A percentile compares a stretch with the other conserved stretches of the same genome.
Conservation (phyloP, 2,888 invertebrate genomes). For the Panorpa germanica region DNA sequence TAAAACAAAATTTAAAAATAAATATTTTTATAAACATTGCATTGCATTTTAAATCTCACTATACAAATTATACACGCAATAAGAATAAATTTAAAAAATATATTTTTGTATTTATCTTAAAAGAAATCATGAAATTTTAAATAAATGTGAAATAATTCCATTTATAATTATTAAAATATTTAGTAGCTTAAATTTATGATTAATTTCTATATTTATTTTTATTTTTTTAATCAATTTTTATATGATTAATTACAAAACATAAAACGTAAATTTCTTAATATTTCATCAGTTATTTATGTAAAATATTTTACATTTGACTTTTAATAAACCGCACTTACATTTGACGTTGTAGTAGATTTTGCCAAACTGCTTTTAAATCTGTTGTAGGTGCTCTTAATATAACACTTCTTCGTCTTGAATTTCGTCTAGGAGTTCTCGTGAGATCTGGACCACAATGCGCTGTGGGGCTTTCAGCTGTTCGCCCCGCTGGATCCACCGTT, state of each 20-base stretch:
- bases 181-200: too few relatives aligned
- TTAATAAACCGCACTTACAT: conserved; percentile 47
- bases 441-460: conserved; percentile 53
- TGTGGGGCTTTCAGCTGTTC: conserved; percentile 47
- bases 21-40: too few relatives aligned
- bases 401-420: conserved; percentile 44
- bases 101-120: too few relatives aligned
- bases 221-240: neutral
- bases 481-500: conserved; percentile 44
- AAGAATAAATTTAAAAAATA: too few relatives aligned
- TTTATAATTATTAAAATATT: too few relatives aligned
- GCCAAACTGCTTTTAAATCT: conserved; percentile 80
- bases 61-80: too few relatives aligned
- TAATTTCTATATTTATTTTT: neutral
- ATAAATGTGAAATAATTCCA: too few relatives aligned
- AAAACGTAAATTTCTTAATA: neutral
- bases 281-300: conserved; percentile 1
- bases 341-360: conserved; percentile 70
- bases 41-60: too few relatives aligned
- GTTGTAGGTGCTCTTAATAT: conserved; percentile 63
- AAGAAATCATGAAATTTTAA: too few relatives aligned
- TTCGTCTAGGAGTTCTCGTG: conserved; percentile 38
- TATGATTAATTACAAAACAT: neutral
- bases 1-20: too few relatives aligned
- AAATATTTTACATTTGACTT: conserved; percentile 1